phyloP scores from a whole-genome alignment of 2,888 invertebrate genomes.

The Gasteruption jaculator region DNA sequence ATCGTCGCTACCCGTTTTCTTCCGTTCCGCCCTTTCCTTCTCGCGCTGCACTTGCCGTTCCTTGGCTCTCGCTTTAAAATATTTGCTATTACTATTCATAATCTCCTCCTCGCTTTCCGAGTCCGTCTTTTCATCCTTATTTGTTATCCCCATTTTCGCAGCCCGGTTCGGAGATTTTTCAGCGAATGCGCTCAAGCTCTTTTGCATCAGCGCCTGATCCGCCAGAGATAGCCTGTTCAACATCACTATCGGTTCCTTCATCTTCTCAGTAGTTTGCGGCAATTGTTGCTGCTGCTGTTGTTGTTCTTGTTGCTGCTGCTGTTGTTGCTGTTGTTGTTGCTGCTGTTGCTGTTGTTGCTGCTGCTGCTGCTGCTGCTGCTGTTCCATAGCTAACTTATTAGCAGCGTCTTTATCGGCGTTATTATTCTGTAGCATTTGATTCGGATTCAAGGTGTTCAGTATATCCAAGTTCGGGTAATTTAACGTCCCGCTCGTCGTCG shows the following conservation, averaged over 20 bases:
- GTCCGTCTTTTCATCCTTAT: constrained; percentile 47
- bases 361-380: constrained; percentile 13
- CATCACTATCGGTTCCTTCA: constrained; percentile 61
- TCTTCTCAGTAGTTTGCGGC: constrained; percentile 34
- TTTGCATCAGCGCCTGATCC: constrained; percentile 62
- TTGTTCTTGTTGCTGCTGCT: constrained; percentile 24
- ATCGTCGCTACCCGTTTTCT: constrained; percentile 41
- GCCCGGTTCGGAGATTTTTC: constrained; percentile 61
- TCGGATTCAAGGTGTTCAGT: constrained; percentile 23
- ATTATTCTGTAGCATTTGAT: too few relatives aligned
- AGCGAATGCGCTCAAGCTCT: constrained; percentile 62
- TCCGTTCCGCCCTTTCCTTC: constrained; percentile 44
- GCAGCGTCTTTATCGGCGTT: constrained; percentile 13
- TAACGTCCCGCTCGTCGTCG: too few relatives aligned
- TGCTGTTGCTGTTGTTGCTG: constrained; percentile 15
- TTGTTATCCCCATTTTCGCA: constrained; percentile 57
- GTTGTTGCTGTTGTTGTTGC: constrained; percentile 17
- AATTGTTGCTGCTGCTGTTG: constrained; percentile 21
- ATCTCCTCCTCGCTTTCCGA: constrained; percentile 59
- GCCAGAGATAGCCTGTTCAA: constrained; percentile 59
- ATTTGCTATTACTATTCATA: constrained; percentile 54
- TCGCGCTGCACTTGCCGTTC: constrained; percentile 51
- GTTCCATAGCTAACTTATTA: too few relatives aligned
- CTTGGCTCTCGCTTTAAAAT: constrained; percentile 53
- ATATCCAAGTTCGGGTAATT: constrained; percentile 25